A percentile compares a stretch with the other conserved stretches of the same genome.
Conservation (phyloP, 2,113 vertebrate species). For the Leucosticte australis region DNA sequence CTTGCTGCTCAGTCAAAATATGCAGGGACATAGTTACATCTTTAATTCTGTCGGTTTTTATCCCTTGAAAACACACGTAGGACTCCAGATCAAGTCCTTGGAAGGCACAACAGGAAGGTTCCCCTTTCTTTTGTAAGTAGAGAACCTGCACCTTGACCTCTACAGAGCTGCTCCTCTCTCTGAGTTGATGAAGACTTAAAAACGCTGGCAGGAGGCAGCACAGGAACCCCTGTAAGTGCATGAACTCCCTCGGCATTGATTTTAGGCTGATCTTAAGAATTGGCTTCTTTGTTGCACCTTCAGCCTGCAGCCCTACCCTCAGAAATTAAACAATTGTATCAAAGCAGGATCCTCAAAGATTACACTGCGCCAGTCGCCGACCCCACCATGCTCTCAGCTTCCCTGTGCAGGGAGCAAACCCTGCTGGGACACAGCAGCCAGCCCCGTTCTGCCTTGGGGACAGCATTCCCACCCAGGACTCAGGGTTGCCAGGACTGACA, state of each 20-base stretch:
- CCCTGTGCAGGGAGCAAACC: not conserved
- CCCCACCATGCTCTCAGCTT: accelerated
- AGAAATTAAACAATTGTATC: not conserved
- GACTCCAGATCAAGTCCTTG: not conserved
- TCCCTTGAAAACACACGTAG: not conserved
- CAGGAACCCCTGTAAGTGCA: not conserved
- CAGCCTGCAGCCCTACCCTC: too few relatives aligned
- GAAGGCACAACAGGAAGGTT: not conserved
- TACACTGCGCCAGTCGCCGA: too few relatives aligned
- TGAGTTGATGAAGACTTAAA: not conserved
- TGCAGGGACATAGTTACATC: not conserved
- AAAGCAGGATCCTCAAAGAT: accelerated
- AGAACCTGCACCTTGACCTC: not conserved
- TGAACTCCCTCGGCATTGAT: accelerated
- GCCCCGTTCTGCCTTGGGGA: not conserved
- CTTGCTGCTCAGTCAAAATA: not conserved
- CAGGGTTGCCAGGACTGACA: not conserved
- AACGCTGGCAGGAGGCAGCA: not conserved
- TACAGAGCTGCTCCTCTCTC: not conserved
- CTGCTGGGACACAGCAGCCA: not conserved
- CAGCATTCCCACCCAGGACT: not conserved
- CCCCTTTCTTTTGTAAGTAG: not conserved
- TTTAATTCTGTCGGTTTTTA: not conserved
- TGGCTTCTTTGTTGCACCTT: not conserved
- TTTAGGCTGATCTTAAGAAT: not conserved